Conservation (phyloP, 2,113 vertebrate genomes). For the Falco punctatus region DNA sequence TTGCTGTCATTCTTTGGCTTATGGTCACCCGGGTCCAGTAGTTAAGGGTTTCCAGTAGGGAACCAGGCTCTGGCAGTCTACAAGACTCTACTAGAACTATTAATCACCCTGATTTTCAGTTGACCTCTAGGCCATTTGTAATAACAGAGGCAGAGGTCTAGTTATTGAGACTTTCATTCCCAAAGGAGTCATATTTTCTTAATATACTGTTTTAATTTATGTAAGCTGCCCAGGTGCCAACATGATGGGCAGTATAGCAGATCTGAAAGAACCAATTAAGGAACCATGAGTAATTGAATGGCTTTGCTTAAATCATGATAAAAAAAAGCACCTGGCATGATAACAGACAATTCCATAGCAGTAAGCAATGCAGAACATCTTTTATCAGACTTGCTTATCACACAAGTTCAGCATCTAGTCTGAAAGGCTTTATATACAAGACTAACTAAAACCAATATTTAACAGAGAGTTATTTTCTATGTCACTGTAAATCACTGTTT, state of each 20-base stretch:
- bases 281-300: background rate
- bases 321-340: slow-evolving; percentile 28
- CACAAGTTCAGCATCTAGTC: slow-evolving; percentile 27
- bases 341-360: slow-evolving; percentile 20
- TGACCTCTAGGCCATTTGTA: slow-evolving; percentile 30
- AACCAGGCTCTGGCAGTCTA: background rate
- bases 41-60: background rate
- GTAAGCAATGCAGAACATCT: slow-evolving; percentile 1
- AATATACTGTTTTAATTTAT: slow-evolving; percentile 30
- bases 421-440: slow-evolving; percentile 57
- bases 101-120: slow-evolving; percentile 23
- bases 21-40: background rate
- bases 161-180: background rate
- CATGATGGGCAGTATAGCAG: background rate
- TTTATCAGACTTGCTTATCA: slow-evolving; percentile 61
- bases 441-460: slow-evolving; percentile 58
- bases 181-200: slow-evolving; percentile 26
- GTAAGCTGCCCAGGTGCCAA: slow-evolving; percentile 9
- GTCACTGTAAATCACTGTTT: slow-evolving; percentile 60
- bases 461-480: slow-evolving; percentile 56
- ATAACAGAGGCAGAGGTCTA: background rate
- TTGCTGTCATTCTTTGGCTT: background rate
- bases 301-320: slow-evolving; percentile 32
- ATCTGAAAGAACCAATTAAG: slow-evolving; percentile 58
- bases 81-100: background rate